phyloP scores from a whole-genome alignment of 2,113 vertebrate species.

The Xyliphius kryptos region DNA sequence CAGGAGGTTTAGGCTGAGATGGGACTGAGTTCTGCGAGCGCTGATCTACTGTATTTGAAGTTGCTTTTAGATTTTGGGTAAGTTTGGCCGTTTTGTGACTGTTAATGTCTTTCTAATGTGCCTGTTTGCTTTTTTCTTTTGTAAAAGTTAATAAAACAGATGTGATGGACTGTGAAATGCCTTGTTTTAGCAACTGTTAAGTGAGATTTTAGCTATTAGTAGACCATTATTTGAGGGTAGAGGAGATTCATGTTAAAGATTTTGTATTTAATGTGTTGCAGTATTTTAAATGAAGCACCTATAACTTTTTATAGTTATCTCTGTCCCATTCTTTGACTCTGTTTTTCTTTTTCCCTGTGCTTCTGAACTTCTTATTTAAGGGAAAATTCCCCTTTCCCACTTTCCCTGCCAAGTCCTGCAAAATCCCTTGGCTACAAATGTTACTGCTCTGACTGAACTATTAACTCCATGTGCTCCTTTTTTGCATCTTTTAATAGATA shows the following conservation, averaged over 20 bases:
- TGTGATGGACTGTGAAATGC: too few relatives aligned
- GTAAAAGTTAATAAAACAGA: too few relatives aligned
- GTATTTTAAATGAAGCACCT: too few relatives aligned
- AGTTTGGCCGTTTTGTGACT: background rate
- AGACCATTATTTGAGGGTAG: too few relatives aligned
- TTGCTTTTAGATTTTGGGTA: background rate
- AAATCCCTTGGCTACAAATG: slow-evolving; percentile 1
- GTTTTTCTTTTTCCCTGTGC: slow-evolving; percentile 1
- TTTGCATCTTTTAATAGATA: slow-evolving; percentile 63
- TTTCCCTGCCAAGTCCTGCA: slow-evolving; percentile 14
- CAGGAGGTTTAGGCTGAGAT: slow-evolving; percentile 29
- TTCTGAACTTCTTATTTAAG: slow-evolving; percentile 35
- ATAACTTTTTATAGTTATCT: too few relatives aligned
- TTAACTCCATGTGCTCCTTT: slow-evolving; percentile 3
- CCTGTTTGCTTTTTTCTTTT: too few relatives aligned
- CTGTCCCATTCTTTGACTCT: background rate
- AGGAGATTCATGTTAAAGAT: too few relatives aligned
- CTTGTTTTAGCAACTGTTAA: too few relatives aligned
- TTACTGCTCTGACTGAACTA: background rate
- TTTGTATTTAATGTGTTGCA: too few relatives aligned
- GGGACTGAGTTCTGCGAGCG: slow-evolving; percentile 6
- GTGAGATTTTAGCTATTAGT: too few relatives aligned
- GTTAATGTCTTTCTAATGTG: too few relatives aligned
- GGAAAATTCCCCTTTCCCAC: slow-evolving; percentile 22
- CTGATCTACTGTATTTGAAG: background rate